Evolutionary conservation across 2,888 invertebrate species (phyloP), one percentile per base, ranked within the genome.

Genomic region (Seira sanloemensis): DNA sequence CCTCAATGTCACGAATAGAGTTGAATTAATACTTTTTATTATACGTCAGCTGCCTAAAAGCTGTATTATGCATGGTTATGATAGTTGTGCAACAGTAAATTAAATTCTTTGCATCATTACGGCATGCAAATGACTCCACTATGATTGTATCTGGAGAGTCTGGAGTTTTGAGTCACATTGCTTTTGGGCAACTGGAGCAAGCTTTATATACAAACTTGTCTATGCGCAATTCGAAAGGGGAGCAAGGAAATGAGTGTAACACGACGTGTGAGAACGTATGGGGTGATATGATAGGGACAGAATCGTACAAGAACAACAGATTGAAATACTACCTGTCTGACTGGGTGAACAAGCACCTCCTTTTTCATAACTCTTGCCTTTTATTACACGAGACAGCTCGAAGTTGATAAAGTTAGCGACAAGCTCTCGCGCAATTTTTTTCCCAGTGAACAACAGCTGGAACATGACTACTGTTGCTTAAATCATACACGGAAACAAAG

Each of bases 401-500:
- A 54, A 73, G 73, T 73, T 73, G 73, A 71, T 71, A 71, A 71
- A 58, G 62, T 58, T 37, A 37, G 37, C 37, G 37, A 37, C 37
- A 37, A 37, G 37, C 37, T 7, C 4, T 37, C 37, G 37, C 37
- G 12, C n/a, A n/a, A n/a, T n/a, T n/a, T 7, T 37, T 37, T 37
- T 37, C 12, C 37, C 37, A 4, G 37, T 4, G 37, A 37, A 37
- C 37, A 21, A 54, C 73, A 73, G 73, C 73, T 73, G 73, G 7
- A 54, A 66, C 76, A 26, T 76, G 72, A 72, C 72, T 37, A 37
- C 37, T 78, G 78, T 78, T 78, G 78, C 78, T 71, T 71, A 69
- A 69, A 26, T 37, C 37, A 37, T 37, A 37, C 37, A 37, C 37
- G 37, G 37, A 37, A 37, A 37, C 37, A 37, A 37, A 37, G 12